A percentile compares a stretch with the other conserved stretches of the same genome.
phyloP scores from a whole-genome alignment of 2,888 invertebrate species.

The Philereme vetulata region DNA sequence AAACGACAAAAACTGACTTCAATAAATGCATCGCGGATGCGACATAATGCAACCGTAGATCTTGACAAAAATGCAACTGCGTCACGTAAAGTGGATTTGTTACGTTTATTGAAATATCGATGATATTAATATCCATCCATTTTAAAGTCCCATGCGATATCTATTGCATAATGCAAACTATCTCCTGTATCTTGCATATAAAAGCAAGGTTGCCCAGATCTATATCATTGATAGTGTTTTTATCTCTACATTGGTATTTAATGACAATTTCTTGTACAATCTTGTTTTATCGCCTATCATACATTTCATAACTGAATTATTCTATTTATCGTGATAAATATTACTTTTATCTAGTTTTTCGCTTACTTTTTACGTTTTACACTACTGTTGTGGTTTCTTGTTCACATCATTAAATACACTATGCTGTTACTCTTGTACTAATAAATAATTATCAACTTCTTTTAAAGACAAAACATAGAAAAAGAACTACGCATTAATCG shows the following conservation, averaged over 20 bases:
- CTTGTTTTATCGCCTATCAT: conserved; percentile 10
- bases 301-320: conserved; percentile 4
- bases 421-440: too few relatives aligned
- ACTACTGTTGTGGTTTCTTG: too few relatives aligned
- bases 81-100: conserved; percentile 15
- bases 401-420: too few relatives aligned
- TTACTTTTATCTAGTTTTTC: neutral
- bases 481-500: too few relatives aligned
- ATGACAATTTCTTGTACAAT: conserved; percentile 5
- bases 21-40: neutral
- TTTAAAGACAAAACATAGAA: too few relatives aligned
- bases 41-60: conserved; percentile 2
- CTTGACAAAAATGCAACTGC: conserved; percentile 20
- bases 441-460: too few relatives aligned
- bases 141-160: conserved; percentile 12
- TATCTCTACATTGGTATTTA: conserved; percentile 6
- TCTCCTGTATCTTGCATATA: conserved; percentile 14
- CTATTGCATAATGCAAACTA: conserved; percentile 19
- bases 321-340: neutral
- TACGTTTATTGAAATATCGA: conserved; percentile 21
- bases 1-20: too few relatives aligned
- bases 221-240: conserved; percentile 19
- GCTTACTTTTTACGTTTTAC: neutral
- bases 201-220: conserved; percentile 20
- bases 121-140: conserved; percentile 17